Percentiles rank a stretch among this genome's conserved stretches.
Evolutionary conservation across 2,888 invertebrate species (phyloP).

Genomic region (Dasypolia templi): DNA sequence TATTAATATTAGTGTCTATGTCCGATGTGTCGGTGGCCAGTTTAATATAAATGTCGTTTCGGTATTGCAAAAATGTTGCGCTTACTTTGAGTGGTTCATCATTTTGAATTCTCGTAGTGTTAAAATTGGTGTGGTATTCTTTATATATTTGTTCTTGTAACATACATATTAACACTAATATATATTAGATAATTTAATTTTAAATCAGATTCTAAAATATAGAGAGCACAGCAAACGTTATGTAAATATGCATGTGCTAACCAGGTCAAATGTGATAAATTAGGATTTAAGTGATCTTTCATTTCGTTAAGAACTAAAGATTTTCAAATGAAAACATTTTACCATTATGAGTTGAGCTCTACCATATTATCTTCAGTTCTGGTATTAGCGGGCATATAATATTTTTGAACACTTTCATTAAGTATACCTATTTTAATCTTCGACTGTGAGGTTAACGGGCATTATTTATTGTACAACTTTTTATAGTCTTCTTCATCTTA

Average conservation of each 20-base stretch:
- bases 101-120: slow-evolving; percentile 87
- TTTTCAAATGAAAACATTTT: slow-evolving; percentile 64
- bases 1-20: slow-evolving; percentile 53
- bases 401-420: slow-evolving; percentile 67
- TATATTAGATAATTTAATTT: slow-evolving; percentile 82
- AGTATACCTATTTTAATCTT: slow-evolving; percentile 69
- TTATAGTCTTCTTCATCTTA: slow-evolving; percentile 66
- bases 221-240: slow-evolving; percentile 84
- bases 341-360: slow-evolving; percentile 70
- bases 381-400: slow-evolving; percentile 68
- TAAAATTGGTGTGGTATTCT: slow-evolving; percentile 90
- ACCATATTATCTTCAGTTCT: slow-evolving; percentile 70
- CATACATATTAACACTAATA: slow-evolving; percentile 82
- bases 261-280: slow-evolving; percentile 89
- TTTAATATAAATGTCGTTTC: slow-evolving; percentile 62
- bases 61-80: slow-evolving; percentile 59
- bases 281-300: slow-evolving; percentile 84
- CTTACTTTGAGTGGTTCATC: slow-evolving; percentile 85
- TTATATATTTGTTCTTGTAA: slow-evolving; percentile 87
- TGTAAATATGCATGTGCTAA: slow-evolving; percentile 87
- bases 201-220: slow-evolving; percentile 84
- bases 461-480: slow-evolving; percentile 81
- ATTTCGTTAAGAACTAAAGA: slow-evolving; percentile 65
- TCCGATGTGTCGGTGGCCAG: slow-evolving; percentile 62
- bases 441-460: slow-evolving; percentile 83